A percentile compares a stretch with the other conserved stretches of the same genome.
These are phyloP conservation scores for Tuberolachnus salignus DNA, from an alignment of 2,888 invertebrate genomes.

Conservation along the genomic window DNA sequence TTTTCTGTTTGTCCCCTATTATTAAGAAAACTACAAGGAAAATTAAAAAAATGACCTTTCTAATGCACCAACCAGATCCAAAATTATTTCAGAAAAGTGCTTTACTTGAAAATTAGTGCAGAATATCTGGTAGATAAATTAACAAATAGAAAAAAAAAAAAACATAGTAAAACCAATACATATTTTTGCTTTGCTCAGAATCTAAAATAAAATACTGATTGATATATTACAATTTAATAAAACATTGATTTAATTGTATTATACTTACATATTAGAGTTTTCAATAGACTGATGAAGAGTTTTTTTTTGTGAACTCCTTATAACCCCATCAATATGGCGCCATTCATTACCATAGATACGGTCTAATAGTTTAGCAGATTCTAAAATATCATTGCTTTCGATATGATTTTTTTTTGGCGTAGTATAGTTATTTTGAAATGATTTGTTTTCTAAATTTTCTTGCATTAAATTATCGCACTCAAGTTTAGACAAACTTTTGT, in stretches of 20 bases:
- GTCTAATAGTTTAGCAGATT: conserved; percentile 46
- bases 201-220: too few relatives aligned
- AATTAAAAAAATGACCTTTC: too few relatives aligned
- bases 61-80: too few relatives aligned
- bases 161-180: too few relatives aligned
- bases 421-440: conserved; percentile 10
- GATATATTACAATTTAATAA: background rate
- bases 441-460: background rate
- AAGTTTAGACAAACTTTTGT: background rate
- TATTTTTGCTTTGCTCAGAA: background rate
- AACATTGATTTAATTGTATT: background rate
- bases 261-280: conserved; percentile 40
- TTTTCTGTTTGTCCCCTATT: too few relatives aligned
- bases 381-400: background rate
- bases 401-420: conserved; percentile 25
- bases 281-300: background rate
- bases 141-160: background rate
- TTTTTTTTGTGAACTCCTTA: conserved; percentile 7
- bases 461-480: background rate
- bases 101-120: too few relatives aligned
- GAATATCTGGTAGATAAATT: too few relatives aligned
- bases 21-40: too few relatives aligned
- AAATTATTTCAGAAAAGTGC: too few relatives aligned
- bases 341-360: conserved; percentile 50
- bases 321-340: conserved; percentile 31